Evolutionary conservation across 1,140 invertebrate species (phyloP), one percentile per base, ranked within the genome.

Genomic region (Heterodera schachtii): DNA sequence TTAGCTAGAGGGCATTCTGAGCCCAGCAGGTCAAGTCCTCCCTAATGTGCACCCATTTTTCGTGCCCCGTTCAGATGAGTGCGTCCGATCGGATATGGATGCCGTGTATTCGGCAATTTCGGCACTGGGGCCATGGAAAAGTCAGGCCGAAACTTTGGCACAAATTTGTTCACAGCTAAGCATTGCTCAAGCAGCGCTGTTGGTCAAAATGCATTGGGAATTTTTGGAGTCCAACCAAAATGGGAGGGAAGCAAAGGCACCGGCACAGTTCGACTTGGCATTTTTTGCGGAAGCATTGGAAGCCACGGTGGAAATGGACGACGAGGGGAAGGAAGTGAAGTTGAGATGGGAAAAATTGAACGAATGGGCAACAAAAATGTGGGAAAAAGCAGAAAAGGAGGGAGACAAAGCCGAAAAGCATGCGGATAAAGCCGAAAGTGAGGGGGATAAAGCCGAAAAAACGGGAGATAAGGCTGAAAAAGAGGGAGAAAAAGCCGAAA

Each of bases 201-300:
- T n/a, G 52, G 19, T 78, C 5, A 69, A 78, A 69, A 46, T 52
- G n/a, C 76, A 78, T 67, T 78, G 76, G 76, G 76, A 71, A 46
- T n/a, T n/a, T n/a, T 46, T 71, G 76, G 76, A 78, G 47, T 70
- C 76, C 21, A 69, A 66, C 13, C 31, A 64, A 47, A 41, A n/a
- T n/a, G n/a, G n/a, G 21, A 64, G 70, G 47, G 70, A 71, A 9
- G 60, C 76, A 21, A 11, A 41, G 9, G 41, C 76, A 8, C 76
- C 76, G 21, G 21, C 52, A 46, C 76, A 78, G 70, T 60, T 78
- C n/a, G 31, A 67, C 44, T 21, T 78, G 6, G 76, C 43, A 66
- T 47, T 78, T 41, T 78, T 78, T 8, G 9, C 57, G 11, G 31
- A 69, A 43, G 76, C 64, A 8, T 67, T 78, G 76, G 64, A 78